Evolutionary conservation across 2,888 invertebrate genomes (phyloP).

Genomic region (Bombylius discolor): DNA sequence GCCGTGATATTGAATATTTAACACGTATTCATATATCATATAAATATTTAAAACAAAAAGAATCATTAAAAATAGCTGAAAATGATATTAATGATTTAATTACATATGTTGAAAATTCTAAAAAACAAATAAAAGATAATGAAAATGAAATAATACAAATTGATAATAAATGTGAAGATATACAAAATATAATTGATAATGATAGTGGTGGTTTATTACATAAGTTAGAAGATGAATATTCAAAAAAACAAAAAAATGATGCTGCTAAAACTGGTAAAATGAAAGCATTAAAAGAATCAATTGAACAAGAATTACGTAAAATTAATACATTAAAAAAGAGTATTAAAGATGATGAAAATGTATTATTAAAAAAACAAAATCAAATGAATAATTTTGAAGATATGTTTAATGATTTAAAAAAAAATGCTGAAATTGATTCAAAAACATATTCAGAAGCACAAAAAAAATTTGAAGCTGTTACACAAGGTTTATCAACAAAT

Average conservation of each 20-base stretch:
- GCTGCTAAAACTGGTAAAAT: constrained; percentile 49
- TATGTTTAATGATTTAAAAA: constrained; percentile 54
- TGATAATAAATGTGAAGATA: constrained; percentile 45
- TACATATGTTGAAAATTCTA: constrained; percentile 45
- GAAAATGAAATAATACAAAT: constrained; percentile 41
- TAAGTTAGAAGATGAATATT: constrained; percentile 49
- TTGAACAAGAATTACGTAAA: constrained; percentile 55
- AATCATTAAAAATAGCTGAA: constrained; percentile 40
- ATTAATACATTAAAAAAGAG: constrained; percentile 53
- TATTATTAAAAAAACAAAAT: constrained; percentile 45
- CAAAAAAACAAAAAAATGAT: constrained; percentile 51
- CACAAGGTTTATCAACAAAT: constrained; percentile 65
- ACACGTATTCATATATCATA: constrained; percentile 45
- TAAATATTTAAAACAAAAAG: constrained; percentile 37
- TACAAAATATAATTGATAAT: constrained; percentile 52
- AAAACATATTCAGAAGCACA: constrained; percentile 60
- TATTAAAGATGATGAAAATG: constrained; percentile 52
- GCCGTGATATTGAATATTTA: constrained; percentile 72
- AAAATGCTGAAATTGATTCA: constrained; percentile 51
- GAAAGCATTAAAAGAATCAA: constrained; percentile 50
- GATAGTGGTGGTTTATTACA: constrained; percentile 53
- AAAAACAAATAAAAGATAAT: constrained; percentile 42
- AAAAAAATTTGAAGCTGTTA: constrained; percentile 69
- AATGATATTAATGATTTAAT: constrained; percentile 42
- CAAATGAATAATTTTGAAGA: constrained; percentile 47